Evolutionary conservation across 2,888 invertebrate species (phyloP), one percentile per base, ranked within the genome.

Genomic region (Emmelina monodactyla): DNA sequence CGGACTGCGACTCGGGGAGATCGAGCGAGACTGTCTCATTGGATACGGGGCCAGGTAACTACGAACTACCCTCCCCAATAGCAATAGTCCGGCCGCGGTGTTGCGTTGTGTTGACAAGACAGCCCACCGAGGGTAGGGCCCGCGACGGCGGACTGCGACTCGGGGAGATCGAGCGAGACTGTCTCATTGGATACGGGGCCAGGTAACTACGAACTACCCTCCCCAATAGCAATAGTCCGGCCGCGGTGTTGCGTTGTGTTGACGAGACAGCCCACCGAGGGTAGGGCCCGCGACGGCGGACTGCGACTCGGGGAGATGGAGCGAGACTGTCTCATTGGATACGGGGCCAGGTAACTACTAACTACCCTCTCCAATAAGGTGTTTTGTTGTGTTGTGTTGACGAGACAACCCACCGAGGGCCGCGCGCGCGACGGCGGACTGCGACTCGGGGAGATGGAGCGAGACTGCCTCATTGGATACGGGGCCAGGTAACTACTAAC

Each of bases 101-200:
- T n/a, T n/a, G 94, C 40, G 96, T 97, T 1, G 94, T 97, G 6
- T 82, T 99, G 28, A 99, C 99, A 0, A 84, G 99, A 2, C 99
- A 99, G 68, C 99, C 99, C 7, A 99, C 98, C 0, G 99, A 99
- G 75, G 97, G 97, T 10, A 84, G 97, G 41, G 92, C 96, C 36
- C 85, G 94, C 13, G 97, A 97, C 62, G 97, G 97, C 39, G 99
- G 99, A 32, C 82, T 99, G 35, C 86, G 99, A 30, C 85, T 99
- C 31, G 99, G 99, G 2, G 99, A 99, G 80, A 99, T 99, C 99
- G 99, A 99, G 67, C 84, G 99, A 22, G 99, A 99, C 81, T 99
- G 99, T 66, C 83, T 99, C 15, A 99, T 99, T 46, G 97, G 97
- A 16, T 97, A 98, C 57, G 97, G 97, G 3, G 95, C 97, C 3